A percentile compares a stretch with the other conserved stretches of the same genome.
Evolutionary conservation across 2,113 vertebrate genomes (phyloP).

Genomic region (Scopus umbretta): DNA sequence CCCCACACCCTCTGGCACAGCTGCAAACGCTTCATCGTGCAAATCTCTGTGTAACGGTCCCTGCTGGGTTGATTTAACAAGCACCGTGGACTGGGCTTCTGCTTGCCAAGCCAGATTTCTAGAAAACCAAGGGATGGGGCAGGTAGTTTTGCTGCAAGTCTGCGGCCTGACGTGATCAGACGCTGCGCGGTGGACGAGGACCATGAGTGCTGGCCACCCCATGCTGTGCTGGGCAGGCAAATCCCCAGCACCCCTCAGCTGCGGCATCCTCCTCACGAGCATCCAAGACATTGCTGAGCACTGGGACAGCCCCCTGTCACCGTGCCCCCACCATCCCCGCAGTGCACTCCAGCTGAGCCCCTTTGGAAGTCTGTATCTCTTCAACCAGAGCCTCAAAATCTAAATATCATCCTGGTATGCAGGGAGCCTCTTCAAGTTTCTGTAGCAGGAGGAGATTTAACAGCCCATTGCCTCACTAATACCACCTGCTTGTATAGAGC

Average conservation of each 20-base stretch:
- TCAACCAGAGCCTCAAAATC: not conserved
- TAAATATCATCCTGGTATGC: not conserved
- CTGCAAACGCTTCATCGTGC: accelerated
- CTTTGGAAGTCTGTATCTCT: not conserved
- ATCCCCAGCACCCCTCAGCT: not conserved
- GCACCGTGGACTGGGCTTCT: not conserved
- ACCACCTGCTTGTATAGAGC: not conserved
- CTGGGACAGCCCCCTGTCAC: not conserved
- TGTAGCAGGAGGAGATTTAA: not conserved
- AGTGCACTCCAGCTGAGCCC: not conserved
- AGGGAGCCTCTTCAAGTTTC: not conserved
- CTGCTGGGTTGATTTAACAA: not conserved
- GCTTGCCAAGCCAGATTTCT: not conserved
- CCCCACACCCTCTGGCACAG: not conserved
- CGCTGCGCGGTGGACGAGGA: accelerated
- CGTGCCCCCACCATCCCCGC: too few relatives aligned
- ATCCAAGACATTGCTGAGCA: not conserved
- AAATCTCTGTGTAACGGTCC: not conserved
- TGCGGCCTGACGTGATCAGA: not conserved
- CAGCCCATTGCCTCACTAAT: not conserved
- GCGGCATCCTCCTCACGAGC: not conserved
- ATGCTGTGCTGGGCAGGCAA: not conserved
- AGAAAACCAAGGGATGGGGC: not conserved
- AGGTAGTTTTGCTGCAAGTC: not conserved
- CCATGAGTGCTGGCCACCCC: accelerated